A percentile compares a stretch with the other conserved stretches of the same genome.
Conservation (phyloP, 2,797 vertebrate species). For the Alectoris magna region DNA sequence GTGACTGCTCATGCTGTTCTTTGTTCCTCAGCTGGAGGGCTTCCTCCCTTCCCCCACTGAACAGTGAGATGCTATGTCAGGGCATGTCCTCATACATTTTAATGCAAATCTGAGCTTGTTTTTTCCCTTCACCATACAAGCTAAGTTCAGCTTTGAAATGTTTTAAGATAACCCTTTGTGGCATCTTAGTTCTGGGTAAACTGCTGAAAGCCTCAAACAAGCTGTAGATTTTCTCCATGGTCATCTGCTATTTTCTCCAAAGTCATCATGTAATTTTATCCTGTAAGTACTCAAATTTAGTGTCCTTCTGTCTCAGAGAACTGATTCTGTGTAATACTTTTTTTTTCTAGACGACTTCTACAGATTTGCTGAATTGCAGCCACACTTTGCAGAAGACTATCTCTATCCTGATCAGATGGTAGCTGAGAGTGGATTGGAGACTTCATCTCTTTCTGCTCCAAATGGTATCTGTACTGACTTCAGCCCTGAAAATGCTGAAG, state of each 20-base stretch:
- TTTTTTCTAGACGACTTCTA: slow-evolving; percentile 88
- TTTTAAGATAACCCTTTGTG: background rate
- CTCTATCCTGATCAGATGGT: slow-evolving; percentile 84
- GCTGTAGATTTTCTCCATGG: background rate
- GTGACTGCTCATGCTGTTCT: background rate
- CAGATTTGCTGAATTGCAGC: slow-evolving; percentile 85
- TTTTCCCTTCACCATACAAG: background rate
- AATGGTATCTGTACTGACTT: slow-evolving; percentile 98
- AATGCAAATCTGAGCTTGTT: slow-evolving; percentile 12
- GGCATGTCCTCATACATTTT: background rate
- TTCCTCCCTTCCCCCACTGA: background rate
- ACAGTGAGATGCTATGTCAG: background rate
- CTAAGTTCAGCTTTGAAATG: background rate
- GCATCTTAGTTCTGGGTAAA: background rate
- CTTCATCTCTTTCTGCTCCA: slow-evolving; percentile 73
- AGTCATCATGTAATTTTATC: slow-evolving; percentile 22
- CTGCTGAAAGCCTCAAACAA: slow-evolving; percentile 16
- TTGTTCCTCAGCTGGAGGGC: background rate
- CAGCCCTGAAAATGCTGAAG: slow-evolving; percentile 81
- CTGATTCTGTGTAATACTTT: slow-evolving; percentile 43
- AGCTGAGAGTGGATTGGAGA: slow-evolving; percentile 73
- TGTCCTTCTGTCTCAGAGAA: slow-evolving; percentile 46
- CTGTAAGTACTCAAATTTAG: slow-evolving; percentile 50
- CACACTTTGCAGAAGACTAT: slow-evolving; percentile 90
- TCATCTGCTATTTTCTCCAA: slow-evolving; percentile 36